These are phyloP conservation scores for Telmatochromis sp. DNA, from an alignment of 2,113 vertebrate species.

Conservation along the genomic window DNA sequence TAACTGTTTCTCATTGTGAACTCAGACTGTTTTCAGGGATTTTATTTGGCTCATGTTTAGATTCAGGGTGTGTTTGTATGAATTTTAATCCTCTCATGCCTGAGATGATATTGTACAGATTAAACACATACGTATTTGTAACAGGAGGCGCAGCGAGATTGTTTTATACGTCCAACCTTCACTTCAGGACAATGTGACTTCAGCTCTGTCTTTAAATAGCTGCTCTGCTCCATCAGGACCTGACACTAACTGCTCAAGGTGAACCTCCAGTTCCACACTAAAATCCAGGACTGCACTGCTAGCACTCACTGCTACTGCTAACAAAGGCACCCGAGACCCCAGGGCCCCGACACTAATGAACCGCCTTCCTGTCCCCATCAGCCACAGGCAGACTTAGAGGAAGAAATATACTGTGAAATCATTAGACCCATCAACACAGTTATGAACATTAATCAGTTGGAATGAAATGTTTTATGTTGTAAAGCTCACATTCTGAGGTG, in stretches of 20 bases:
- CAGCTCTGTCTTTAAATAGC: conserved; percentile 50
- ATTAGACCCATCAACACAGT: background rate
- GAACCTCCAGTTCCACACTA: background rate
- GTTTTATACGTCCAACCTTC: conserved; percentile 21
- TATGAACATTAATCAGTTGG: background rate
- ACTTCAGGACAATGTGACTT: conserved; percentile 38
- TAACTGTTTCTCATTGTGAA: background rate
- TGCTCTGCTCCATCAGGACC: conserved; percentile 25
- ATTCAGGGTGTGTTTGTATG: background rate
- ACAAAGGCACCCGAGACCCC: background rate
- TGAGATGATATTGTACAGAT: background rate
- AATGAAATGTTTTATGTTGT: background rate
- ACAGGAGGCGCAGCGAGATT: background rate
- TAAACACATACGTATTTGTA: background rate
- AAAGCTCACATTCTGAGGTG: background rate
- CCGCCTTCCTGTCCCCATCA: background rate
- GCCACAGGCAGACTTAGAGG: background rate
- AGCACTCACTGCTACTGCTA: background rate
- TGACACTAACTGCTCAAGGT: conserved; percentile 38
- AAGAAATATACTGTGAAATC: background rate
- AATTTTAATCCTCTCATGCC: conserved; percentile 2
- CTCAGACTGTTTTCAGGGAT: background rate
- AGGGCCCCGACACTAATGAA: background rate
- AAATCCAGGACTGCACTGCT: background rate
- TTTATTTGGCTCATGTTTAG: background rate